phyloP scores from a whole-genome alignment of 2,797 vertebrate species.

The Liparis tanakae region DNA sequence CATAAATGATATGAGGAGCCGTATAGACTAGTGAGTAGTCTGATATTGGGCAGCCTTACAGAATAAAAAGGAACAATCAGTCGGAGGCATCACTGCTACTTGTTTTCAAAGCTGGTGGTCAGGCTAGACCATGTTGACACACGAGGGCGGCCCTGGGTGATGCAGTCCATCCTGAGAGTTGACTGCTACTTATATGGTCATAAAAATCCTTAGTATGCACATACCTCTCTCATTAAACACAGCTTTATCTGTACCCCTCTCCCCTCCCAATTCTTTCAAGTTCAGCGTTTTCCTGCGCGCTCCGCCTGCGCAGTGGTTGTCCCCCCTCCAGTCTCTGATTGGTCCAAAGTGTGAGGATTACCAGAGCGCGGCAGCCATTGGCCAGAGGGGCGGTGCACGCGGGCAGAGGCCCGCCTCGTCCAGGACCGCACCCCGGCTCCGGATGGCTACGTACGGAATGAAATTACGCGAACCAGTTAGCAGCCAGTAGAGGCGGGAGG shows the following conservation, averaged over 20 bases:
- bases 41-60: constrained; percentile 19
- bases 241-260: constrained; percentile 63
- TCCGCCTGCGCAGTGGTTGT: constrained; percentile 38
- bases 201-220: constrained; percentile 82
- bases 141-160: constrained; percentile 60
- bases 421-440: constrained; percentile 82
- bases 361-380: constrained; percentile 49
- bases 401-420: constrained; percentile 49
- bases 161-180: constrained; percentile 69
- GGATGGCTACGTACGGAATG: constrained; percentile 51
- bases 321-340: constrained; percentile 59
- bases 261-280: constrained; percentile 68
- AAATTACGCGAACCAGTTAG: constrained; percentile 72
- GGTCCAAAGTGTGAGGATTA: constrained; percentile 42
- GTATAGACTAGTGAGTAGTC: neutral
- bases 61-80: constrained; percentile 27
- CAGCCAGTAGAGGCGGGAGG: constrained; percentile 74
- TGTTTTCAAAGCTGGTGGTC: constrained; percentile 49
- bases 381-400: constrained; percentile 30
- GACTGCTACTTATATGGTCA: constrained; percentile 87
- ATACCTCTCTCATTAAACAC: constrained; percentile 86
- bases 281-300: constrained; percentile 54
- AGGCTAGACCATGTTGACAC: constrained; percentile 62
- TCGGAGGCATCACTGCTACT: constrained; percentile 15
- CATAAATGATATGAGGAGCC: constrained; percentile 2